Base-by-base conservation (phyloP, 2,888 invertebrate species). In the Scrobipalpa atriplicella region DNA sequence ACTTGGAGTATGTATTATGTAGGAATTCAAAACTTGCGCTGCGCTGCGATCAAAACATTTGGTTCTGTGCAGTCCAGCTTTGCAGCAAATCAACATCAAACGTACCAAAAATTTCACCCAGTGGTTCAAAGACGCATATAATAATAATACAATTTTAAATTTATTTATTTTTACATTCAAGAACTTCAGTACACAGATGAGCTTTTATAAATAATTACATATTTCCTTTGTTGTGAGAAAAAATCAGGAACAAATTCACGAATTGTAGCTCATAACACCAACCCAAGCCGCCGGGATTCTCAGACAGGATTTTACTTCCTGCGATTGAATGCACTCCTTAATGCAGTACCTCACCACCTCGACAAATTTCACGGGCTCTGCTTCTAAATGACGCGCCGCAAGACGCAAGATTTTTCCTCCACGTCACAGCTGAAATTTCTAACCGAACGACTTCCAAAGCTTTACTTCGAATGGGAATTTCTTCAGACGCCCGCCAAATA, bases 351-450 rank as follows among this genome's bases (percentile, higher is more conserved):
- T 65, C 19, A 51, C 60, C 65, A 61, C 60, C 29, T 29, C 60
- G 47, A 79, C 85, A 79, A 90, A 92, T 92, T 92, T 92, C 87
- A 92, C 90, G 89, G 87, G 69, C 75, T 80, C 79, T 87, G 90
- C 85, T 69, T 84, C 73, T 76, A 77, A 82, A 84, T 78, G 82
- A 82, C 75, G 78, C 78, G 62, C 65, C 51, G 63, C 66, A 66
- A 90, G 87, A 84, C 81, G 77, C 79, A 82, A 58, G 82, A 87
- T 86, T 88, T 83, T 83, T 82, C 84, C 64, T 66, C 39, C 63
- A 52, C 79, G 73, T 73, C 82, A 79, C 75, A 78, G 72, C 75
- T 72, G 79, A 84, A 84, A 84, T 87, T 90, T 88, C 86, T 81
- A 84, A 77, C 83, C 76, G 85, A 89, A 89, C 82, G 84, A 85